These are phyloP conservation scores for Trididemnum nubilum DNA, from an alignment of 23 tunicate species.

Conservation along the genomic window DNA sequence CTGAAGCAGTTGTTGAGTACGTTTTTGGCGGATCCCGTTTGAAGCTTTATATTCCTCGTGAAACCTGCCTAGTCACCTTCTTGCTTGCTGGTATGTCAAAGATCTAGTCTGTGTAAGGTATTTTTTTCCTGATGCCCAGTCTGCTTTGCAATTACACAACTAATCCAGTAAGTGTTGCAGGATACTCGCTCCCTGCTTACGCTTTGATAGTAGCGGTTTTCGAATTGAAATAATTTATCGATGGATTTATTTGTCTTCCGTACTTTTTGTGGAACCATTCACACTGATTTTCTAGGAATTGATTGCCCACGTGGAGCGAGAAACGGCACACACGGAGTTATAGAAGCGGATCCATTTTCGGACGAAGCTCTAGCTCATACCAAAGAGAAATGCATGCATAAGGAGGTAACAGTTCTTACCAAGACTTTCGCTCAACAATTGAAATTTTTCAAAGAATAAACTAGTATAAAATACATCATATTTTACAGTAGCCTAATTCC, in stretches of 20 bases:
- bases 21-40: constrained; percentile 96
- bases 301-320: constrained; percentile 98
- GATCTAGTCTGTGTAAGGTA: too few species aligned
- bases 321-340: constrained; percentile 85
- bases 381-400: constrained; percentile 81
- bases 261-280: too few species aligned
- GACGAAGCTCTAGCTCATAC: constrained; percentile 92
- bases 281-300: constrained; percentile 67
- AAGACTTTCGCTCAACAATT: too few species aligned
- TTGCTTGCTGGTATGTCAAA: constrained; percentile 74
- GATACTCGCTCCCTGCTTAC: too few species aligned
- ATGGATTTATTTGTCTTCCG: too few species aligned
- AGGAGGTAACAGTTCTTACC: constrained; percentile 81
- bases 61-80: constrained; percentile 94
- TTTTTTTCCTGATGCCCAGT: too few species aligned
- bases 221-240: too few species aligned
- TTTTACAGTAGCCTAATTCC: too few species aligned
- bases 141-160: background rate
- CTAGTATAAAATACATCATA: too few species aligned
- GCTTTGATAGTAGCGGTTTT: too few species aligned
- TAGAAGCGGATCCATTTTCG: constrained; percentile 82
- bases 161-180: too few species aligned
- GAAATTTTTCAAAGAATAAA: too few species aligned
- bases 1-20: constrained; percentile 96
- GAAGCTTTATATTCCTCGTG: constrained; percentile 87